Conservation (phyloP, 2,797 vertebrate species). For the Natrix natrix region DNA sequence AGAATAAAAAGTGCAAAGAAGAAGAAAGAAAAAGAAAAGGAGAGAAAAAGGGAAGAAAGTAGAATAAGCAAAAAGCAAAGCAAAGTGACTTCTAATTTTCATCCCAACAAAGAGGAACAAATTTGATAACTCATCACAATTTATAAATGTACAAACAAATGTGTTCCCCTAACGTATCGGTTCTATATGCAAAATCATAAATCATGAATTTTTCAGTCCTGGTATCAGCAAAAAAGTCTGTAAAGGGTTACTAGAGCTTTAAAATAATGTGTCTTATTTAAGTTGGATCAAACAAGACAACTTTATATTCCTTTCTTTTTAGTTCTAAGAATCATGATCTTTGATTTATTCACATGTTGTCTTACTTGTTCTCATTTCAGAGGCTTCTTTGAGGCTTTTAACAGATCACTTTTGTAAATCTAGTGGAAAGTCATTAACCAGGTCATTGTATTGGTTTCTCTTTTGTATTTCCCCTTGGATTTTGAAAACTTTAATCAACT, state of each 20-base stretch:
- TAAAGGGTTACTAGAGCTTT: background rate
- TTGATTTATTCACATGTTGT: background rate
- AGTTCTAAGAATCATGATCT: background rate
- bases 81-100: background rate
- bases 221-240: background rate
- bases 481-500: background rate
- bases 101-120: background rate
- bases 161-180: background rate
- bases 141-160: background rate
- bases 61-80: background rate
- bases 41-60: background rate
- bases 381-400: background rate
- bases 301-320: background rate
- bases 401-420: background rate
- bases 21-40: background rate
- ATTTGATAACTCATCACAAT: background rate
- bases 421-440: background rate
- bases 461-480: background rate
- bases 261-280: background rate
- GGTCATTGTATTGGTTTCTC: background rate
- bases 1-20: background rate
- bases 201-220: background rate
- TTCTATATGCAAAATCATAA: background rate
- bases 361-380: background rate
- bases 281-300: background rate